Conservation (phyloP, 2,888 invertebrate genomes). For the Cryptocephalus moraei region DNA sequence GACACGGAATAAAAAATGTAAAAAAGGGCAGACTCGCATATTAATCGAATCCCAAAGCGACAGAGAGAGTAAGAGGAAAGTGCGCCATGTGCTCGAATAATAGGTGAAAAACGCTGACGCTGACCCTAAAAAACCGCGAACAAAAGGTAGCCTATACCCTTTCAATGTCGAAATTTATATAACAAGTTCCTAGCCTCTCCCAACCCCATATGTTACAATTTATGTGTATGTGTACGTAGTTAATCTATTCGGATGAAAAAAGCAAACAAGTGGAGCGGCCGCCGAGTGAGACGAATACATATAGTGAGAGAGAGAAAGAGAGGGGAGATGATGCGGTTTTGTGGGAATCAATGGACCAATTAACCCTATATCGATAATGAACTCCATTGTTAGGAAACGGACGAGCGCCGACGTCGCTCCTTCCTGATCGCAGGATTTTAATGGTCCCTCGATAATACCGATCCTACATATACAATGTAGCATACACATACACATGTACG, state of each 20-base stretch:
- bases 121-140: slow-evolving; percentile 11
- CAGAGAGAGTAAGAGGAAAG: slow-evolving; percentile 1
- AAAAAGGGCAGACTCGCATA: neutral
- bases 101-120: slow-evolving; percentile 3
- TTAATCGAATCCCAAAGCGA: neutral
- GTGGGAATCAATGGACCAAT: slow-evolving; percentile 15
- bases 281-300: too few species aligned
- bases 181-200: slow-evolving; percentile 8
- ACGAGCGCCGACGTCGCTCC: too few species aligned
- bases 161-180: slow-evolving; percentile 8
- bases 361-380: slow-evolving; percentile 8
- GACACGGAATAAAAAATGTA: neutral
- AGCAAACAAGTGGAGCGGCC: slow-evolving; percentile 1
- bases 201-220: slow-evolving; percentile 13
- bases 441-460: too few species aligned
- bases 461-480: too few species aligned
- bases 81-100: slow-evolving; percentile 10
- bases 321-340: neutral
- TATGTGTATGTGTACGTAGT: slow-evolving; percentile 1
- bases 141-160: slow-evolving; percentile 8
- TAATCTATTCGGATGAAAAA: neutral
- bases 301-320: neutral
- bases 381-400: too few species aligned
- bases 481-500: too few species aligned
- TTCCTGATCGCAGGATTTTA: too few species aligned